Evolutionary conservation across 2,113 vertebrate species (phyloP), one percentile per base, ranked within the genome.

Genomic region (Alces alces): DNA sequence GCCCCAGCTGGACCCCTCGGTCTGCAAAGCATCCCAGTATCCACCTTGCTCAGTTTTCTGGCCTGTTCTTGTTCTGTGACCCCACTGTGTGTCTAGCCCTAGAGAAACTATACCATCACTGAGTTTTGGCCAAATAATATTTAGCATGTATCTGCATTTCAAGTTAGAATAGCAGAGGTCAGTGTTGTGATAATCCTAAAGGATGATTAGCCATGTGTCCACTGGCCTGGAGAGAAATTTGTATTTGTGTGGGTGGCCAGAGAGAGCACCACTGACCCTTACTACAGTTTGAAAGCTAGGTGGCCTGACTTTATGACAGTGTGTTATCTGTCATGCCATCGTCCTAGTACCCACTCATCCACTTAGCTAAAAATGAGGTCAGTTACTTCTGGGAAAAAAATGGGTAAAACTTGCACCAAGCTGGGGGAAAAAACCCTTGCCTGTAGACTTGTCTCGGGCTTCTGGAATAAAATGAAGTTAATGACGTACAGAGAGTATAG

Each of bases 321-420:
- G 50, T 88, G 80, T 16, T 90, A 64, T 58, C 86, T 92, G 50
- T 96, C 60, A 43, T 73, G 64, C 47, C 43, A 25, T 80, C 66
- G 10, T 82, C 19, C 61, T 85, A 50, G 45, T 79, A 52, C 47
- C 92, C 86, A 55, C 2, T 90, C 19, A 93, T 80, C 47, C 12
- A 55, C 47, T 91, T 86, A 52, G n/a, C 85, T 89, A 97, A 52
- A 96, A 98, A 92, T 36, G 45, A 97, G 80, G 57, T 92, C 94
- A 97, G 0, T 91, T 97, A 86, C 90, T 96, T 85, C 39, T 92
- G 36, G 36, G 30, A 0, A 6, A 45, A 50, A 21, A 36, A 73
- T 76, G 66, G 70, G 16, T 86, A 80, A 88, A 88, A 58, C 3
- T 86, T 95, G 39, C 33, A 86, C 57, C 19, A 86, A 60, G 21